Evolutionary conservation across 2,888 invertebrate genomes (phyloP), one percentile per base, ranked within the genome.

Genomic region (Slavum lentiscoides): DNA sequence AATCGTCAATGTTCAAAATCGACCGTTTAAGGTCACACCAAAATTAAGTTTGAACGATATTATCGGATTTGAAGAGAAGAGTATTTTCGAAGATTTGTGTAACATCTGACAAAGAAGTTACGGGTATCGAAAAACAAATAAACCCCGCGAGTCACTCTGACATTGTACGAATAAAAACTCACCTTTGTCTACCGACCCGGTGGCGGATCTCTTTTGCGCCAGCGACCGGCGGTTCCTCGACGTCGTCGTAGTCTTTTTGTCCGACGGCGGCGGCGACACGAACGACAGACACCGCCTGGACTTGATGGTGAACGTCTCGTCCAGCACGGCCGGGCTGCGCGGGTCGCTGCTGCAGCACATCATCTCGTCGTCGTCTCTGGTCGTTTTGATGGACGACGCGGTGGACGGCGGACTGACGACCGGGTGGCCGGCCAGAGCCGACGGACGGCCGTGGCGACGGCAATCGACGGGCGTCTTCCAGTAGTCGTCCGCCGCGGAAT

Each of bases 231-330:
- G 61, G 64, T 69, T 81, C 17, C 66, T 59, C 11, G 30, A 30
- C 30, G 69, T 43, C 7, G 43, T 7, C 43, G 43, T 7, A 2
- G 15, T 62, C 23, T 55, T 21, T 67, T 21, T 55, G 43, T 66
- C 67, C 15, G 75, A 67, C 49, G 75, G 81, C 68, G 81, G 75
- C 61, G 75, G 82, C 59, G 87, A 87, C 49, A 86, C 86, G 81
- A 88, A 88, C 15, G 85, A 83, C 69, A 88, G 85, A 84, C 88
- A 88, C 82, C 87, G 85, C 64, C 88, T 84, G 39, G 87, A 86
- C 53, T 87, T 84, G 15, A 84, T 59, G 13, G 77, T 58, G 62
- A 70, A 85, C 72, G 83, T 83, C 8, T 84, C 84, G 81, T 85
- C 85, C 9, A 85, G 84, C 39, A 84, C 72, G 9, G 85, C 83